Percentiles rank a stretch among this genome's conserved stretches.
Conservation (phyloP, 1,140 invertebrate genomes). For the Heliothis virescens region DNA sequence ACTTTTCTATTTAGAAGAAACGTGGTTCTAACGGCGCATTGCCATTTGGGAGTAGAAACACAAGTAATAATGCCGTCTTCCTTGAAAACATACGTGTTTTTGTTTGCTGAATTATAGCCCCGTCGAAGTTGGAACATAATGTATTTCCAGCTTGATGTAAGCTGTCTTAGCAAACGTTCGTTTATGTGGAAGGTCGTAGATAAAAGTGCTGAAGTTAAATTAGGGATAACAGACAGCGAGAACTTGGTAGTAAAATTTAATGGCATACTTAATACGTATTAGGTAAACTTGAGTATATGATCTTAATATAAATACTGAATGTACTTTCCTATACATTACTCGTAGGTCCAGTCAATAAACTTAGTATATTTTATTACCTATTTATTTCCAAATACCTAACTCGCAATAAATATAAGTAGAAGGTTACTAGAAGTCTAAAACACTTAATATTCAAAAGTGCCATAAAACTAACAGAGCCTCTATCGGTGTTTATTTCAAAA, state of each 20-base stretch:
- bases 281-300: background rate
- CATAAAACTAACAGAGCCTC: too few relatives aligned
- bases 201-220: constrained; percentile 29
- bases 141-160: constrained; percentile 44
- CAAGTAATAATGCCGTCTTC: constrained; percentile 55
- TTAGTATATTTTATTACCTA: too few relatives aligned
- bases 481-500: too few relatives aligned
- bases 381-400: too few relatives aligned
- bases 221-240: constrained; percentile 11
- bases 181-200: constrained; percentile 32
- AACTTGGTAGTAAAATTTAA: constrained; percentile 6
- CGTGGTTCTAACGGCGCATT: constrained; percentile 52
- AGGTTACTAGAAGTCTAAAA: too few relatives aligned
- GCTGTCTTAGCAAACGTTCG: constrained; percentile 25
- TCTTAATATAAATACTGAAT: too few relatives aligned
- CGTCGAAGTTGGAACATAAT: constrained; percentile 55
- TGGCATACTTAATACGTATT: background rate
- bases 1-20: constrained; percentile 72
- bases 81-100: constrained; percentile 59
- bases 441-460: too few relatives aligned
- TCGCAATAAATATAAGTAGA: too few relatives aligned
- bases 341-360: too few relatives aligned
- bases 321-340: too few relatives aligned
- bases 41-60: constrained; percentile 58
- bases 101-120: constrained; percentile 57